A percentile compares a stretch with the other conserved stretches of the same genome.
Evolutionary conservation across 2,797 vertebrate species (phyloP).

Genomic region (Epinephelus malabaricus): DNA sequence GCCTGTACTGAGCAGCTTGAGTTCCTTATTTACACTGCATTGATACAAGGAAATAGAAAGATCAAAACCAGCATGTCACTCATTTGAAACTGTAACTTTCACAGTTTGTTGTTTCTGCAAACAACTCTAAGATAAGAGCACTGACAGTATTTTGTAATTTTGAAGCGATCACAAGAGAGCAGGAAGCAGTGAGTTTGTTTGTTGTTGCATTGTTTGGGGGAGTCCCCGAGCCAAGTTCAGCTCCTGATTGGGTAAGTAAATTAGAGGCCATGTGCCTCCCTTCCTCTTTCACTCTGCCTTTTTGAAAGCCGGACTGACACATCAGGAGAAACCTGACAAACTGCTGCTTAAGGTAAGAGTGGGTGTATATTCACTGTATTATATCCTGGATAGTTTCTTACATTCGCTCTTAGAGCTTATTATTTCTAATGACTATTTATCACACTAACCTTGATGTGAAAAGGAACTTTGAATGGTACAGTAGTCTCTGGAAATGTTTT

Average conservation of each 20-base stretch:
- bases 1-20: not conserved
- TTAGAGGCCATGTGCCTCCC: constrained; percentile 53
- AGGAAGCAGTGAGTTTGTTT: not conserved
- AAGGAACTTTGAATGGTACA: not conserved
- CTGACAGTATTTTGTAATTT: not conserved
- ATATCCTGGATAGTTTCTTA: not conserved
- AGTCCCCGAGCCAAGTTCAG: not conserved
- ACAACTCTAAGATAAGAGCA: not conserved
- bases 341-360: constrained; percentile 59
- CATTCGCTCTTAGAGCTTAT: not conserved
- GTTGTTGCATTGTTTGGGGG: constrained; percentile 19
- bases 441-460: not conserved
- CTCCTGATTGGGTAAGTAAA: constrained; percentile 75
- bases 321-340: constrained; percentile 12
- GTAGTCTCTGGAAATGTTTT: not conserved
- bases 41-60: not conserved
- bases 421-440: not conserved
- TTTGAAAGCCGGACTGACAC: constrained; percentile 11
- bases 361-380: not conserved
- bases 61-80: not conserved
- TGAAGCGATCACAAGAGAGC: not conserved
- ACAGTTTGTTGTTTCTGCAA: not conserved
- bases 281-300: constrained; percentile 60
- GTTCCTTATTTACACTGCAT: not conserved
- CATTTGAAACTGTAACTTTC: not conserved